Percentiles rank a stretch among this genome's conserved stretches.
These are phyloP conservation scores for Trachurus trachurus DNA, from an alignment of 2,797 vertebrate species.

Conservation along the genomic window DNA sequence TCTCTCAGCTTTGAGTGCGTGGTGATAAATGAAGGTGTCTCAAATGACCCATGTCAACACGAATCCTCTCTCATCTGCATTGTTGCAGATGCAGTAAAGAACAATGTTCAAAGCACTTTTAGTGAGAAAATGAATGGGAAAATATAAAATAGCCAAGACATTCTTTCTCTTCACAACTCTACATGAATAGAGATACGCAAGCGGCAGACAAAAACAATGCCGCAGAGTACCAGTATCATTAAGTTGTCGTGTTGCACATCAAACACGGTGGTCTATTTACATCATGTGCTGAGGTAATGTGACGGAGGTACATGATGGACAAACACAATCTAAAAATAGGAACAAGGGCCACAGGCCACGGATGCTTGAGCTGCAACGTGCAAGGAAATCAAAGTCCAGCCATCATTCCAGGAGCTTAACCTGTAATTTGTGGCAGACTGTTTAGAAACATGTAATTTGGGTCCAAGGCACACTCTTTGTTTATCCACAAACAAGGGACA, in stretches of 20 bases:
- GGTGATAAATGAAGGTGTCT: background rate
- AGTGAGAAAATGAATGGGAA: background rate
- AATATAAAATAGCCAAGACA: background rate
- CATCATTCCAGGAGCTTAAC: slow-evolving; percentile 63
- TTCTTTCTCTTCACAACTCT: background rate
- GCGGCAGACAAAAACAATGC: background rate
- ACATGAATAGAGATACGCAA: background rate
- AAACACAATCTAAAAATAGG: slow-evolving; percentile 50
- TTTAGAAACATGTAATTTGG: slow-evolving; percentile 72
- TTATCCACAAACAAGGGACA: slow-evolving; percentile 41
- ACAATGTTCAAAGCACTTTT: background rate
- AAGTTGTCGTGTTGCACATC: background rate
- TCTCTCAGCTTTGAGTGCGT: background rate
- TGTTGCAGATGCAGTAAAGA: background rate
- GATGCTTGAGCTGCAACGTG: slow-evolving; percentile 39
- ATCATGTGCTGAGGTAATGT: slow-evolving; percentile 20
- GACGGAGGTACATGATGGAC: slow-evolving; percentile 28
- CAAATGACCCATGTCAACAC: background rate
- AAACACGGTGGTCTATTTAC: slow-evolving; percentile 26
- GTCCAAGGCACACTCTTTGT: slow-evolving; percentile 48
- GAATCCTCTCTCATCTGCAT: background rate
- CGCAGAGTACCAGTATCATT: background rate
- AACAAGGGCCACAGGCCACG: slow-evolving; percentile 41
- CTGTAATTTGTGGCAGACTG: slow-evolving; percentile 76
- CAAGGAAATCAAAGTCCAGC: slow-evolving; percentile 60